Evolutionary conservation across 2,113 vertebrate species (phyloP).

Genomic region (Stictonetta naevosa): DNA sequence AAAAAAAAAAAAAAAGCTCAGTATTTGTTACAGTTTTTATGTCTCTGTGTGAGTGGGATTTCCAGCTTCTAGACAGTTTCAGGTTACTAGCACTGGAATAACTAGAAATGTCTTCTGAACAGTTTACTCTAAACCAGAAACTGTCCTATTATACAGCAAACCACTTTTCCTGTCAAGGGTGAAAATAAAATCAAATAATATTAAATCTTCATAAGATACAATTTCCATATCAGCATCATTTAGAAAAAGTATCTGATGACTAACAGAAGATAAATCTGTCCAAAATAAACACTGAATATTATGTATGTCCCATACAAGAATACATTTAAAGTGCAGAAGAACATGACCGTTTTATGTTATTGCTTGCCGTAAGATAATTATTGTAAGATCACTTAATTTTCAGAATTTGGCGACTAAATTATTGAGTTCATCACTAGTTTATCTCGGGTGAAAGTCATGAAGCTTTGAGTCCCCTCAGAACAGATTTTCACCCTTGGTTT

Average conservation of each 20-base stretch:
- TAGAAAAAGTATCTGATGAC: background rate
- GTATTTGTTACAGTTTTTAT: background rate
- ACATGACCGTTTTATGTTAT: background rate
- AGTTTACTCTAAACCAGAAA: background rate
- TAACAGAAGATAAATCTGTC: background rate
- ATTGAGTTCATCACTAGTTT: background rate
- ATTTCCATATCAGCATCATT: background rate
- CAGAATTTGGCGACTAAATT: background rate
- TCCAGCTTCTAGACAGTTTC: background rate
- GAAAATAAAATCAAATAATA: background rate
- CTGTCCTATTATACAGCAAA: background rate
- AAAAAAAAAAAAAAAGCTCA: background rate
- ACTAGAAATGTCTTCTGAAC: background rate
- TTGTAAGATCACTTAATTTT: background rate
- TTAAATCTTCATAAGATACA: background rate
- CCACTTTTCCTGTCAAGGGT: background rate
- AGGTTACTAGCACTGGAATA: background rate
- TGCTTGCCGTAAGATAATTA: background rate
- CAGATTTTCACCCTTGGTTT: background rate
- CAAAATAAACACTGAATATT: background rate
- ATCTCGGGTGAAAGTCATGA: background rate
- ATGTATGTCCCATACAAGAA: accelerated
- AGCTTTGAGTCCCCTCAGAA: background rate
- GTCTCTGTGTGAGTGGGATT: background rate
- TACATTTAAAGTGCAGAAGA: background rate